Base-by-base conservation (phyloP, 2,113 vertebrate genomes). In the Tyrannus savana region DNA sequence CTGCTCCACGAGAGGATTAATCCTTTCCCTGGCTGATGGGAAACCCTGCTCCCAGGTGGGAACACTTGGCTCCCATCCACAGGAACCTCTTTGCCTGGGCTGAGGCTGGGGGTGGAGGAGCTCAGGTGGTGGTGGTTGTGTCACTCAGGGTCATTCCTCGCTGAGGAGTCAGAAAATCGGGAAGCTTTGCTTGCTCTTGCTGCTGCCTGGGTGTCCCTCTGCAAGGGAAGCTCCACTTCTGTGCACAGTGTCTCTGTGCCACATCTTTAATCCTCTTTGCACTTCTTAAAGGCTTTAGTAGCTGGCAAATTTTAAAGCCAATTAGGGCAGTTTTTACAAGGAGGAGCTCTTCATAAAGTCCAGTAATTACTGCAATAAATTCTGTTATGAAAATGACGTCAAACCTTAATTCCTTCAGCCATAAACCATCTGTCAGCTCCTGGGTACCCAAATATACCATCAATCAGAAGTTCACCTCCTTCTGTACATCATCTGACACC, bases 351-450 rank as follows among this genome's bases (percentile, higher is more conserved):
- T 62, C 81, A 63, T 89, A 86, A 92, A 92, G n/a, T 53, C 23
- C 3, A 42, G 73, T 94, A 93, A 95, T 91, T 80, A 23, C 77
- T 4, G 3, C 77, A 62, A 63, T 97, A 91, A 95, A 94, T 91
- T 93, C 53, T 66, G 69, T 62, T 95, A 74, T 50, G 93, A 75
- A 95, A 90, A n/a, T 81, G 53, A 71, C 23, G 7, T 78, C 84
- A 92, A 87, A 30, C 12, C 41, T 84, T 69, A 60, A 82, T 85
- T 89, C 50, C 42, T 88, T 39, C 82, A 16, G 52, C 52, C 44
- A 9, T 84, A 84, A 92, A 81, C 52, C 79, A 84, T 88, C 95
- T 95, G 84, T 84, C 67, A 84, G 63, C 75, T 78, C 37, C 50
- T 4, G 9, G 16, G 11, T 85, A 52, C 39, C 47, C n/a, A 80